These are phyloP conservation scores for Lynx canadensis DNA, from an alignment of 2,113 vertebrate genomes.

Conservation along the genomic window DNA sequence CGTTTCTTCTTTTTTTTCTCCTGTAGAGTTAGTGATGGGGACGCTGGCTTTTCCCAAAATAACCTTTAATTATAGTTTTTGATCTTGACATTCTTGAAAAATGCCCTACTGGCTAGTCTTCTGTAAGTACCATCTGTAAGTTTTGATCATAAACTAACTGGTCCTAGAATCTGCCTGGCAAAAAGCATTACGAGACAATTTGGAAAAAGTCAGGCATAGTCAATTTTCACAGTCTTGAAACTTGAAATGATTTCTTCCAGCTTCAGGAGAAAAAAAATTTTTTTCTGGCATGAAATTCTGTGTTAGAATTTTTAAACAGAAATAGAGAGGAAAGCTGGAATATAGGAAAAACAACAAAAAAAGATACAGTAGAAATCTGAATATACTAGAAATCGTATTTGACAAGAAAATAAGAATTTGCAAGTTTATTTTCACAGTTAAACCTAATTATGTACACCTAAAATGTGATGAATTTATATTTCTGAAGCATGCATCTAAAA, in stretches of 20 bases:
- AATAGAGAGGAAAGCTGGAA: conserved; percentile 69
- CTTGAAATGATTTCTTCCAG: conserved; percentile 77
- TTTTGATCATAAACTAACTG: conserved; percentile 77
- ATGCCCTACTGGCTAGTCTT: conserved; percentile 69
- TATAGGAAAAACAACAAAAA: conserved; percentile 50
- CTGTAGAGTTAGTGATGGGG: conserved; percentile 30
- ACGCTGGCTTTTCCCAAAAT: conserved; percentile 67
- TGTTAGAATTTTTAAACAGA: conserved; percentile 77
- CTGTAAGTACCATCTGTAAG: conserved; percentile 73
- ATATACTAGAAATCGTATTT: conserved; percentile 64
- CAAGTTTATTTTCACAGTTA: conserved; percentile 12
- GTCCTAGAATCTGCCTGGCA: conserved; percentile 72
- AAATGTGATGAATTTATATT: conserved; percentile 8
- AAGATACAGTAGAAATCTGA: conserved; percentile 59
- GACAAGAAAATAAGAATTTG: conserved; percentile 63
- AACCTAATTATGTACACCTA: conserved; percentile 35
- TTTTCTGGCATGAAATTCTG: conserved; percentile 63
- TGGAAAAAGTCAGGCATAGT: conserved; percentile 75
- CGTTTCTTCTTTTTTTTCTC: conserved; percentile 1
- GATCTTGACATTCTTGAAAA: conserved; percentile 78
- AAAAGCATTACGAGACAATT: conserved; percentile 76
- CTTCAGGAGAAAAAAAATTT: conserved; percentile 53
- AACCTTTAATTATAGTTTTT: conserved; percentile 79
- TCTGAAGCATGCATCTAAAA: not conserved
- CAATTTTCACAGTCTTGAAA: conserved; percentile 79